Conservation (phyloP, 2,888 invertebrate genomes). For the Drosophila aldrichi region DNA sequence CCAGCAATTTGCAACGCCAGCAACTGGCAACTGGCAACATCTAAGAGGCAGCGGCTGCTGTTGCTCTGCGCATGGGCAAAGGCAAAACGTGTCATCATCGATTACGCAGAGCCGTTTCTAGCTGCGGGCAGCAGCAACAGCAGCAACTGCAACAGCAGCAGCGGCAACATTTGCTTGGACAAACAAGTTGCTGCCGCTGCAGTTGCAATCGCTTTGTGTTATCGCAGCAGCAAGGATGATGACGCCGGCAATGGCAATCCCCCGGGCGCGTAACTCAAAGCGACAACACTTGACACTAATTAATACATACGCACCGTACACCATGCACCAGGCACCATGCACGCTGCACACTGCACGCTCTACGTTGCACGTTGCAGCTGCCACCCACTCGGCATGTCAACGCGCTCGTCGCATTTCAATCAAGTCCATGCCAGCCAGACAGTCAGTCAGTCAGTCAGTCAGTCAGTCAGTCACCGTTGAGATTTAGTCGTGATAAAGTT, state of each 20-base stretch:
- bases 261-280: slow-evolving; percentile 81
- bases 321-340: slow-evolving; percentile 16
- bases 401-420: slow-evolving; percentile 77
- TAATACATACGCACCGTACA: slow-evolving; percentile 77
- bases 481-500: slow-evolving; percentile 79
- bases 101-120: slow-evolving; percentile 58
- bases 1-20: slow-evolving; percentile 61
- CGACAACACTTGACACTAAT: slow-evolving; percentile 83
- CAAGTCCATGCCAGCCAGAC: slow-evolving; percentile 65
- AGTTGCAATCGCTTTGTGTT: slow-evolving; percentile 75
- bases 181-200: slow-evolving; percentile 66
- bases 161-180: slow-evolving; percentile 27
- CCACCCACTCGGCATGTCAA: slow-evolving; percentile 69
- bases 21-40: slow-evolving; percentile 13
- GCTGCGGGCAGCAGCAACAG: slow-evolving; percentile 18
- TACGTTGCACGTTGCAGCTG: slow-evolving; percentile 28
- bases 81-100: slow-evolving; percentile 82
- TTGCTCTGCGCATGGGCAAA: slow-evolving; percentile 69
- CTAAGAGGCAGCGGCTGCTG: slow-evolving; percentile 16
- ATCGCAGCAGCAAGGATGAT: slow-evolving; percentile 52
- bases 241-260: slow-evolving; percentile 70
- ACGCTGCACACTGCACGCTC: slow-evolving; percentile 2
- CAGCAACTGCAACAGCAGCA: slow-evolving; percentile 3
- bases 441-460: slow-evolving; percentile 32
- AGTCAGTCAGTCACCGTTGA: slow-evolving; percentile 55